Evolutionary conservation across 1,140 invertebrate genomes (phyloP), one percentile per base, ranked within the genome.

Genomic region (Cydia strobilella): DNA sequence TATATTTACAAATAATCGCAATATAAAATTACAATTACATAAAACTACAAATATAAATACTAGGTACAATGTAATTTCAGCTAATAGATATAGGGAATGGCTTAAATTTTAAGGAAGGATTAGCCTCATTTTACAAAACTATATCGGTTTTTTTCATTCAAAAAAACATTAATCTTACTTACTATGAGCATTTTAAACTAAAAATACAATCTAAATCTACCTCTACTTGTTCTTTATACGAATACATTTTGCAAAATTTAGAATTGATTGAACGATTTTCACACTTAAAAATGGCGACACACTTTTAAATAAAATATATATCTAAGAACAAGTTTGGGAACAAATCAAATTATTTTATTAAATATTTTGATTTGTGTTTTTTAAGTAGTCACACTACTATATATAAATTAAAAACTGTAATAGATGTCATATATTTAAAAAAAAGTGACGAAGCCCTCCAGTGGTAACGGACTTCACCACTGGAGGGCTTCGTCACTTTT

Each of bases 181-280:
- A 59, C 54, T 59, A 59, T 59, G 54, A 59, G 54, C 54, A 54
- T 59, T 59, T 59, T 59, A 59, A 20, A 59, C n/a, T 59, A 59
- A 23, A 20, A 59, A 59, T 59, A 59, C 51, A 20, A 59, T 1
- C n/a, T 18, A 54, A 20, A 15, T 48, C 45, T 72, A 48, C 39
- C 12, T 15, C 42, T 51, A 51, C 45, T 51, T n/a, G 15, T 51
- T 51, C 13, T 0, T 51, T 51, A 0, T n/a, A 51, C n/a, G 15
- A 15, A 51, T 51, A 51, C 15, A 6, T 51, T n/a, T 51, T 13
- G 45, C 45, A 51, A 12, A 51, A 51, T 51, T 51, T 15, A 15
- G 13, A 51, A 51, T 15, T 51, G 45, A 51, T 51, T 51, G 45
- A 5, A 51, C 15, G 15, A 51, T 51, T 51, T n/a, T 51, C 45